These are phyloP conservation scores for Phrynocephalus vlangalii DNA, from an alignment of 2,797 vertebrate species.

Conservation along the genomic window DNA sequence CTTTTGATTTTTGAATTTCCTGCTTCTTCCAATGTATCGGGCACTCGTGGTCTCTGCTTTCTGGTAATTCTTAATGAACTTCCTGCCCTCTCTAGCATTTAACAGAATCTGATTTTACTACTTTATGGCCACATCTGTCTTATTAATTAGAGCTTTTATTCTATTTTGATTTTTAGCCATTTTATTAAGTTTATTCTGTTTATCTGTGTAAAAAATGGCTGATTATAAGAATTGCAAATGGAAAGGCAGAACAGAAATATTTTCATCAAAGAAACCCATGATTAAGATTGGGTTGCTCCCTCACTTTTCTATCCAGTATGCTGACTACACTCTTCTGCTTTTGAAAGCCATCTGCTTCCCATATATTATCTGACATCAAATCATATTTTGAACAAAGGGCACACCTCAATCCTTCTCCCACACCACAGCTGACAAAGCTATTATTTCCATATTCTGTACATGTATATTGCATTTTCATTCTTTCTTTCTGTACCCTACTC, in stretches of 20 bases:
- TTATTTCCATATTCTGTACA: background rate
- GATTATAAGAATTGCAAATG: background rate
- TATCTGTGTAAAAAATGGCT: too few relatives aligned
- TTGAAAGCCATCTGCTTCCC: background rate
- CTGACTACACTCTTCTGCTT: background rate
- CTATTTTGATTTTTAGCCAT: conserved; percentile 8
- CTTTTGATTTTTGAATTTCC: background rate
- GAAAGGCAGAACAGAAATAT: background rate
- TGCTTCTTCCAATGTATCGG: background rate
- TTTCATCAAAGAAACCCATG: background rate
- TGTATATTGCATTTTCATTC: background rate
- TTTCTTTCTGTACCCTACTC: background rate
- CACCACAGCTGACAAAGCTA: background rate
- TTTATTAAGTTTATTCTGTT: background rate
- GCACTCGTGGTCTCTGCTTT: background rate
- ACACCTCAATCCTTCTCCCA: background rate
- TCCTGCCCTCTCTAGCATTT: background rate
- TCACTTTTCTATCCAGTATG: background rate
- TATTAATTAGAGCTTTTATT: background rate
- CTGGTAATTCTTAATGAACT: background rate
- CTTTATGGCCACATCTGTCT: background rate
- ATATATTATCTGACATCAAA: background rate
- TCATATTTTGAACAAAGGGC: background rate
- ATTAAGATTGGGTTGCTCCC: background rate
- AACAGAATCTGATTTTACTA: background rate